phyloP scores from a whole-genome alignment of 2,797 vertebrate species.

The Sebastes vulpes region DNA sequence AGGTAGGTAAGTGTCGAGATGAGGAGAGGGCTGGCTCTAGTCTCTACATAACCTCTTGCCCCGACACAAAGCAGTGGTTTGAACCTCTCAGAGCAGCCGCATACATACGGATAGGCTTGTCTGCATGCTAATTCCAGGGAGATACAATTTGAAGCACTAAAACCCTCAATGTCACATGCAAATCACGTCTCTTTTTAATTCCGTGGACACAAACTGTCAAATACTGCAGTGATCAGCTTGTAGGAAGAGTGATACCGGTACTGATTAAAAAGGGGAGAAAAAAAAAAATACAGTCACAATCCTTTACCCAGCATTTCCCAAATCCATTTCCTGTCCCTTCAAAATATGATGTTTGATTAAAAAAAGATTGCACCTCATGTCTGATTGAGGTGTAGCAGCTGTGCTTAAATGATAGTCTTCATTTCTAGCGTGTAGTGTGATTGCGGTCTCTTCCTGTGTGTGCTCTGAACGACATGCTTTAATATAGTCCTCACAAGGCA shows the following conservation, averaged over 20 bases:
- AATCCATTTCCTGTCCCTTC: slow-evolving; percentile 16
- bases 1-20: slow-evolving; percentile 77
- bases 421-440: slow-evolving; percentile 43
- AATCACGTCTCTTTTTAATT: slow-evolving; percentile 83
- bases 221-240: slow-evolving; percentile 73
- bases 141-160: slow-evolving; percentile 71
- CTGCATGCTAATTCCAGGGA: slow-evolving; percentile 80
- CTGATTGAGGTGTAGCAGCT: slow-evolving; percentile 60
- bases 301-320: slow-evolving; percentile 38
- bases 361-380: slow-evolving; percentile 37
- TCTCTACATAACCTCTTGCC: slow-evolving; percentile 81
- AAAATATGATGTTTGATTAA: slow-evolving; percentile 66
- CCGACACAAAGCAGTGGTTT: slow-evolving; percentile 77
- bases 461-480: slow-evolving; percentile 47
- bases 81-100: slow-evolving; percentile 75
- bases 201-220: slow-evolving; percentile 77
- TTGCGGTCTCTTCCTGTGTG: slow-evolving; percentile 48
- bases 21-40: slow-evolving; percentile 78
- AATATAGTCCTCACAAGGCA: slow-evolving; percentile 58
- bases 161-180: slow-evolving; percentile 83
- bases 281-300: slow-evolving; percentile 28
- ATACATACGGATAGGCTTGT: slow-evolving; percentile 69
- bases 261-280: slow-evolving; percentile 70
- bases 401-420: slow-evolving; percentile 67
- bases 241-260: slow-evolving; percentile 64